Percentiles rank a stretch among this genome's conserved stretches.
Conservation (phyloP, 2,113 vertebrate species). For the Sander vitreus region DNA sequence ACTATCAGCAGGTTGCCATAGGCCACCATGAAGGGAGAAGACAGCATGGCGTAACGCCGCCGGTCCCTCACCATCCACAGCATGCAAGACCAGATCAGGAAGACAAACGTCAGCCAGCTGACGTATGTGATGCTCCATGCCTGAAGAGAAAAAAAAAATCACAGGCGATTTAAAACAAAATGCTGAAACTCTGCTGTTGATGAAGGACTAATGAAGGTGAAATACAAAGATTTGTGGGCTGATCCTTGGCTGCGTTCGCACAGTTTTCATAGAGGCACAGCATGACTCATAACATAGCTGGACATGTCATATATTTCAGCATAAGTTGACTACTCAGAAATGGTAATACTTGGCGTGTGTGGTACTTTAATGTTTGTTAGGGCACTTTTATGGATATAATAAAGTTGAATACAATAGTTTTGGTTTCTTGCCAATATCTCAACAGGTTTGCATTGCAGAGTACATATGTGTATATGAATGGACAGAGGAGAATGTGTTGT, state of each 20-base stretch:
- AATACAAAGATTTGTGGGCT: neutral
- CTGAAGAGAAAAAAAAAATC: constrained; percentile 72
- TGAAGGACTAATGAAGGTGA: neutral
- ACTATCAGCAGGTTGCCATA: constrained; percentile 93
- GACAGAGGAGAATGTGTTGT: too few relatives aligned
- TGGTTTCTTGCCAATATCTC: neutral
- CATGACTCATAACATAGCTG: neutral
- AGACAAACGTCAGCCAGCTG: constrained; percentile 96
- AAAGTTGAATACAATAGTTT: neutral
- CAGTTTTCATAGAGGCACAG: neutral
- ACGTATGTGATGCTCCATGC: constrained; percentile 99
- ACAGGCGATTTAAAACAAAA: neutral
- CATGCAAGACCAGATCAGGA: constrained; percentile 96
- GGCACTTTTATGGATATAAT: too few relatives aligned
- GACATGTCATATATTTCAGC: neutral
- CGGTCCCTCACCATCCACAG: constrained; percentile 97
- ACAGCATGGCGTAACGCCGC: constrained; percentile 96
- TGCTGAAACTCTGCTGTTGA: neutral
- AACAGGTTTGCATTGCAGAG: neutral
- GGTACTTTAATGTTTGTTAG: too few relatives aligned
- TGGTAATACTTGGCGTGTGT: too few relatives aligned
- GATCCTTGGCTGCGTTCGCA: neutral
- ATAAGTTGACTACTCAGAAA: too few relatives aligned
- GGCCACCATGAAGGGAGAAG: constrained; percentile 96
- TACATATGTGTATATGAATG: neutral